Percentiles rank a stretch among this genome's conserved stretches.
These are phyloP conservation scores for Actinernus sp. DNA, from an alignment of 92 coral and sea anemone species.

Conservation along the genomic window DNA sequence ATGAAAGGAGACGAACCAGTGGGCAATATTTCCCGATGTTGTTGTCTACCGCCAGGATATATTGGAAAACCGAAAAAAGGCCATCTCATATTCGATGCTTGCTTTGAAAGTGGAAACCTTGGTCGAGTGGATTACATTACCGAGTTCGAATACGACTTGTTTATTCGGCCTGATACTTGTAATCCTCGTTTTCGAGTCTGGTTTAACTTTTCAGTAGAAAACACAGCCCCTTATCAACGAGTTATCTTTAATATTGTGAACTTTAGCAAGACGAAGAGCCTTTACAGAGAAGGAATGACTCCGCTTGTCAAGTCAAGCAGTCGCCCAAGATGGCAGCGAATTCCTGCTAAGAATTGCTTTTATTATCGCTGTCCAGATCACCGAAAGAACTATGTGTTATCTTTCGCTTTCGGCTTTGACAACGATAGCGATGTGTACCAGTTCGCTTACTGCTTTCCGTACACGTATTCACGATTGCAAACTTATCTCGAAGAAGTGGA, in stretches of 20 bases:
- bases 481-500: constrained; percentile 85
- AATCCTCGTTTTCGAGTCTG: constrained; percentile 98
- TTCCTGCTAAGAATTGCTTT: constrained; percentile 96
- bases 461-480: constrained; percentile 94
- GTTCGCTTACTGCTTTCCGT: constrained; percentile 97
- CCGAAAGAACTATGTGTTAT: constrained; percentile 95
- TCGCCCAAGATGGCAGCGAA: constrained; percentile 98
- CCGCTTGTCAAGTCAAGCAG: constrained; percentile 96
- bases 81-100: constrained; percentile 91
- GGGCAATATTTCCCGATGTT: constrained; percentile 89
- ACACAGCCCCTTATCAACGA: constrained; percentile 92
- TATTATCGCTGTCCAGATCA: constrained; percentile 99
- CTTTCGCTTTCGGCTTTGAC: constrained; percentile 98
- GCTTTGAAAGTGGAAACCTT: constrained; percentile 98
- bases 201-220: constrained; percentile 97
- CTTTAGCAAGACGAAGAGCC: constrained; percentile 98
- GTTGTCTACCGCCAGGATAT: constrained; percentile 83
- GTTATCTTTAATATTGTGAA: constrained; percentile 95
- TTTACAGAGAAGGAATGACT: constrained; percentile 98
- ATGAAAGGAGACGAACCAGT: constrained; percentile 86
- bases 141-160: constrained; percentile 95
- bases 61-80: constrained; percentile 90
- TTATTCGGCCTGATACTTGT: constrained; percentile 98
- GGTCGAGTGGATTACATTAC: constrained; percentile 97
- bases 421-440: constrained; percentile 94